phyloP scores from a whole-genome alignment of 1,140 invertebrate species.

The Hyphantria cunea region DNA sequence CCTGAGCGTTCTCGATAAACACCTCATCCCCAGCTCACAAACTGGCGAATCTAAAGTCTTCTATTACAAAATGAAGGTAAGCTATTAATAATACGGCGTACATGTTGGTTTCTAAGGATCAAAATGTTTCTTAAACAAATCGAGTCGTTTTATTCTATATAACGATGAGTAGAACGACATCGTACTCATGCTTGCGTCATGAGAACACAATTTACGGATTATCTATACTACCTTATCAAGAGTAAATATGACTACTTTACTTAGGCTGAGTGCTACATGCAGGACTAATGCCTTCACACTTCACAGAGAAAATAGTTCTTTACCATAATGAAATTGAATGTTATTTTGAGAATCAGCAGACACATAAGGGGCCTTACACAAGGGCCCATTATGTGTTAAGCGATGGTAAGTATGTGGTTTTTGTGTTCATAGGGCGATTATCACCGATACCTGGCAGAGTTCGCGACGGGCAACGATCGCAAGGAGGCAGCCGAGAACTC shows the following conservation, averaged over 20 bases:
- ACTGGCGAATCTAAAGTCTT: conserved; percentile 98
- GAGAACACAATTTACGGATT: neutral
- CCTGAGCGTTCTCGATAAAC: conserved; percentile 94
- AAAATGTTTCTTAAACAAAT: neutral
- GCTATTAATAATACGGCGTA: too few relatives aligned
- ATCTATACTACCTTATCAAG: too few relatives aligned
- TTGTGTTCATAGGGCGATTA: conserved; percentile 91
- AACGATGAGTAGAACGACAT: neutral
- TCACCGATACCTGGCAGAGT: conserved; percentile 98
- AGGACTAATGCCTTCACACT: too few relatives aligned
- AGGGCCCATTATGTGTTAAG: too few relatives aligned
- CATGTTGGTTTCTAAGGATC: too few relatives aligned
- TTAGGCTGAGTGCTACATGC: too few relatives aligned
- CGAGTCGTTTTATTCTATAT: neutral
- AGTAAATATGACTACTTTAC: neutral
- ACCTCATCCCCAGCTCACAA: conserved; percentile 95
- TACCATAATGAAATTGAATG: too few relatives aligned
- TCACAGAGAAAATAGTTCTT: too few relatives aligned
- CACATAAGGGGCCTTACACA: too few relatives aligned
- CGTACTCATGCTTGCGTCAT: neutral
- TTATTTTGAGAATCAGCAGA: too few relatives aligned
- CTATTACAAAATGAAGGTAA: conserved; percentile 97
- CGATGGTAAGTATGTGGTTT: conserved; percentile 7
- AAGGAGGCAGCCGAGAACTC: conserved; percentile 98
- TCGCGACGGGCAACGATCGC: conserved; percentile 96